phyloP scores from a whole-genome alignment of 1,140 invertebrate species.

The Listronotus bonariensis region DNA sequence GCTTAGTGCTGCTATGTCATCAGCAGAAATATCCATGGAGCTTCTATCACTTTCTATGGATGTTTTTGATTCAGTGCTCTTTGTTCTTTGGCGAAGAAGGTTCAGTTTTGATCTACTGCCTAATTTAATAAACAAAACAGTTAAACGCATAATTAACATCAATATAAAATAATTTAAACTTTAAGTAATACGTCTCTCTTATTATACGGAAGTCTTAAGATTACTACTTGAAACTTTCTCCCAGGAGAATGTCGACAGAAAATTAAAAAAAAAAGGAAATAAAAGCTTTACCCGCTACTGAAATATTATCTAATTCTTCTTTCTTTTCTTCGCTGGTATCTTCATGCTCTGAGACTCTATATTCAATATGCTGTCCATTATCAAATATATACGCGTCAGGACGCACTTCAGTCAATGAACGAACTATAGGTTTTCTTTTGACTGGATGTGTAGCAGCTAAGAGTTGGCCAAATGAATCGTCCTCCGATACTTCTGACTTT shows the following conservation, averaged over 20 bases:
- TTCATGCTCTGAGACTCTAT: conserved; percentile 59
- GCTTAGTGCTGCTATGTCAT: conserved; percentile 48
- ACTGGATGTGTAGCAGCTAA: conserved; percentile 13
- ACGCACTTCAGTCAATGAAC: conserved; percentile 69
- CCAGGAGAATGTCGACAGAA: too few relatives aligned
- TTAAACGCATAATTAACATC: background rate
- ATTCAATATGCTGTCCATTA: conserved; percentile 62
- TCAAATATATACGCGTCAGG: conserved; percentile 64
- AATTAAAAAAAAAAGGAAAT: conserved; percentile 11
- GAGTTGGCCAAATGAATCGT: conserved; percentile 41
- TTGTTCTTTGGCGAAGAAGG: conserved; percentile 46
- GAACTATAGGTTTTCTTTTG: conserved; percentile 25
- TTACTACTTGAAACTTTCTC: too few relatives aligned
- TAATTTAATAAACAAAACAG: conserved; percentile 8
- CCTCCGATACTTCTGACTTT: conserved; percentile 59
- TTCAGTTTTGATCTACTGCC: conserved; percentile 47
- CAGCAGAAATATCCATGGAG: conserved; percentile 45
- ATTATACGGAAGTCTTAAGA: too few relatives aligned
- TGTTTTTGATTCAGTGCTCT: conserved; percentile 52
- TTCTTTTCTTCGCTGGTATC: conserved; percentile 53
- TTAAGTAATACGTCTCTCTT: background rate
- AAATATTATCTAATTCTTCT: conserved; percentile 46
- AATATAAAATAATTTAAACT: conserved; percentile 1
- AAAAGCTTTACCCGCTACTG: conserved; percentile 53
- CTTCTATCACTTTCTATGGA: conserved; percentile 46